Percentiles rank a stretch among this genome's conserved stretches.
phyloP scores from a whole-genome alignment of 1,140 invertebrate genomes.

The Drosophila mojavensis region DNA sequence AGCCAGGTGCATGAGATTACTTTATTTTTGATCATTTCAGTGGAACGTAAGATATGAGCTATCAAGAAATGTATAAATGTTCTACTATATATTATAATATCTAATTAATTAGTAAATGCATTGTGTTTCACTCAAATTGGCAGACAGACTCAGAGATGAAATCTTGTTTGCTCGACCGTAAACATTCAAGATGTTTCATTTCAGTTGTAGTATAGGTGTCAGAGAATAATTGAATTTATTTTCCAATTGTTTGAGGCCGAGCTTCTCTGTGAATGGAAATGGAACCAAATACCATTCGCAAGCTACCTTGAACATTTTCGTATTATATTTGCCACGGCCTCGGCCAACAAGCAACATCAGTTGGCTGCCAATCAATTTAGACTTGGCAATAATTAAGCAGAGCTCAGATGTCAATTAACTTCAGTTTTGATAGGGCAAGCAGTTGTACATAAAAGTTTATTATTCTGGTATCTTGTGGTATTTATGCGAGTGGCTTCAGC shows the following conservation, averaged over 20 bases:
- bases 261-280: background rate
- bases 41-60: slow-evolving; percentile 9
- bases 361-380: slow-evolving; percentile 8
- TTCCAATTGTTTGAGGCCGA: background rate
- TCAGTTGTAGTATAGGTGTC: background rate
- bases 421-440: slow-evolving; percentile 11
- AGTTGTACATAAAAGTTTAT: slow-evolving; percentile 4
- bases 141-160: background rate
- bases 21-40: slow-evolving; percentile 64
- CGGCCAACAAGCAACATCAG: background rate
- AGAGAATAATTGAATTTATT: background rate
- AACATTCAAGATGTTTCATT: too few relatives aligned
- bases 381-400: slow-evolving; percentile 11
- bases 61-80: background rate
- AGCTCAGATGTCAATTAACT: slow-evolving; percentile 10
- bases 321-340: background rate
- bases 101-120: too few relatives aligned
- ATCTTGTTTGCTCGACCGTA: background rate
- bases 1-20: slow-evolving; percentile 48
- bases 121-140: too few relatives aligned
- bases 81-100: too few relatives aligned
- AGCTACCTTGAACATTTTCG: background rate
- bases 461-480: background rate
- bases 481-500: slow-evolving; percentile 9
- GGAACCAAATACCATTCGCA: background rate